A percentile compares a stretch with the other conserved stretches of the same genome.
These are phyloP conservation scores for Anniella stebbinsi DNA, from an alignment of 2,797 vertebrate genomes.

Conservation along the genomic window DNA sequence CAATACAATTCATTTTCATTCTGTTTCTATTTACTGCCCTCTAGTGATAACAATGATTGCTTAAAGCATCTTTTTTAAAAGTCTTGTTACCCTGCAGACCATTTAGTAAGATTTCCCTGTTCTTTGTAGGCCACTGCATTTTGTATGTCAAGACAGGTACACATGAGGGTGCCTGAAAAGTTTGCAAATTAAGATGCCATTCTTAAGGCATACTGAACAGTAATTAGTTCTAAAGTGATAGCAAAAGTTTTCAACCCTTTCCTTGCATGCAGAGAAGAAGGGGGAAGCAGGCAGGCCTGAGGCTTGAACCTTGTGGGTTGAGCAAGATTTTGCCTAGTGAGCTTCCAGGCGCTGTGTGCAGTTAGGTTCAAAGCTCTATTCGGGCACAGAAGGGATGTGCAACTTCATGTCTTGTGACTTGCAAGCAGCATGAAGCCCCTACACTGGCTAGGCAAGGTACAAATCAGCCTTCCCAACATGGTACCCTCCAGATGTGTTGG, in stretches of 20 bases:
- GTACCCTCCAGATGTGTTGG: too few species aligned
- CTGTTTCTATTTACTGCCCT: slow-evolving; percentile 77
- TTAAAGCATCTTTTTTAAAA: slow-evolving; percentile 5
- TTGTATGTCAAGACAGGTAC: neutral
- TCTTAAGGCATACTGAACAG: neutral
- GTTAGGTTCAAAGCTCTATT: neutral
- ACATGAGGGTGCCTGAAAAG: neutral
- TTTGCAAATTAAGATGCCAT: neutral
- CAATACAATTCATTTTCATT: slow-evolving; percentile 1
- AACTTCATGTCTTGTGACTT: neutral
- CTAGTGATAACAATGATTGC: slow-evolving; percentile 68
- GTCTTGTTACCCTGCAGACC: neutral
- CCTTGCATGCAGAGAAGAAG: neutral
- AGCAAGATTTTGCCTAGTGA: neutral
- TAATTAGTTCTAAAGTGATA: slow-evolving; percentile 10
- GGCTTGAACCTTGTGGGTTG: neutral
- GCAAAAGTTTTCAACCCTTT: neutral
- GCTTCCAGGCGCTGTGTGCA: neutral
- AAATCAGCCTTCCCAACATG: neutral
- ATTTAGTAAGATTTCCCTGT: neutral
- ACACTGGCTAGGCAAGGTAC: neutral
- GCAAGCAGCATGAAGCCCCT: neutral
- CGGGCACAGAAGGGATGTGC: neutral
- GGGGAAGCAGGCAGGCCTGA: neutral
- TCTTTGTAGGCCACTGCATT: neutral